phyloP scores from a whole-genome alignment of 1,140 invertebrate genomes.

The Lasioglossum albipes region DNA sequence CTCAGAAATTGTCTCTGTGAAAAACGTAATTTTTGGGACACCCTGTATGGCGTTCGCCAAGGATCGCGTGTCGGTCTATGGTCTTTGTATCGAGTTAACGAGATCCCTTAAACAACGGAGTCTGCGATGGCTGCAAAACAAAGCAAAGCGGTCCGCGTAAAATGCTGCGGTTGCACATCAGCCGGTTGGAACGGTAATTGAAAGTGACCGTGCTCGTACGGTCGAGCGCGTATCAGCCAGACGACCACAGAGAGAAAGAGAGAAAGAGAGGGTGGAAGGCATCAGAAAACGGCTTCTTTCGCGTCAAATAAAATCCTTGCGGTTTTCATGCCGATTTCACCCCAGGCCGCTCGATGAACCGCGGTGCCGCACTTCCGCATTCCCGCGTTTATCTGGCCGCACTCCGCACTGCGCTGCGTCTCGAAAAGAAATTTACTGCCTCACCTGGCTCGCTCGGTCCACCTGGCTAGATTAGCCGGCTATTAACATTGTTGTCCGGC shows the following conservation, averaged over 20 bases:
- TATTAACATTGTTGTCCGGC: constrained; percentile 48
- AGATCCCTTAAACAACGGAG: constrained; percentile 9
- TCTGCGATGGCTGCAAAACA: constrained; percentile 1
- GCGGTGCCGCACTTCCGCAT: constrained; percentile 58
- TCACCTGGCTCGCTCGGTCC: not conserved
- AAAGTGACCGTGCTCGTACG: constrained; percentile 36
- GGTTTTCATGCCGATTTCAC: constrained; percentile 66
- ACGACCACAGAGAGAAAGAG: constrained; percentile 11
- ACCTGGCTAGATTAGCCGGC: constrained; percentile 44
- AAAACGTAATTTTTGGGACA: no score
- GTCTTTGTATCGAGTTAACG: not conserved
- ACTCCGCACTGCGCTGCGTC: no score
- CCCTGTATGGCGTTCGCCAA: no score
- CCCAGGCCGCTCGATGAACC: constrained; percentile 59
- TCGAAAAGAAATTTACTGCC: constrained; percentile 62
- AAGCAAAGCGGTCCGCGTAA: constrained; percentile 41
- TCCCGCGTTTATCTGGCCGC: constrained; percentile 61
- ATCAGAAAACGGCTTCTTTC: constrained; percentile 41
- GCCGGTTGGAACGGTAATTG: constrained; percentile 31
- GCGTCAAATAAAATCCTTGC: constrained; percentile 63
- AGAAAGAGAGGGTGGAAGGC: not conserved
- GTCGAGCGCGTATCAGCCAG: constrained; percentile 20
- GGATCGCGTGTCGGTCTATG: no score
- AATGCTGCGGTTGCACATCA: constrained; percentile 32
- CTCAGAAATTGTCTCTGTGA: no score